These are phyloP conservation scores for Chorisops tibialis DNA, from an alignment of 2,888 invertebrate species.

Conservation along the genomic window DNA sequence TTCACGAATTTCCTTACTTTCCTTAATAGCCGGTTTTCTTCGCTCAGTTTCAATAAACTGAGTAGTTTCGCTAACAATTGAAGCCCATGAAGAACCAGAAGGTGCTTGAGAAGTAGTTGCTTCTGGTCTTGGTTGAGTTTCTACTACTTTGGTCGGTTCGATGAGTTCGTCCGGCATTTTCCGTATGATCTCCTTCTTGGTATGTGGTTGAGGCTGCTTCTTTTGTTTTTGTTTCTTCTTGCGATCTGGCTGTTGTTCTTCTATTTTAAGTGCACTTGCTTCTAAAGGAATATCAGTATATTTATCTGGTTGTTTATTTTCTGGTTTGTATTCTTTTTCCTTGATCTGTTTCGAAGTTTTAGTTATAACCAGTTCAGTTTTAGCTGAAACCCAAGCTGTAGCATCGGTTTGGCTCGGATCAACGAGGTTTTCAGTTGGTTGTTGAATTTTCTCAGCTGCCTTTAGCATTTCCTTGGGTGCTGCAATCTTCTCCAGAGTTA, in stretches of 20 bases:
- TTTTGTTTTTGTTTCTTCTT: too few species aligned
- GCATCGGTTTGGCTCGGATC: too few species aligned
- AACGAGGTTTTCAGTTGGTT: too few species aligned
- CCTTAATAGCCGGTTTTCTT: conserved; percentile 48
- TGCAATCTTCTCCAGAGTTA: background rate
- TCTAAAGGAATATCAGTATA: conserved; percentile 35
- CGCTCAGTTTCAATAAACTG: conserved; percentile 42
- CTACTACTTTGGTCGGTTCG: conserved; percentile 40
- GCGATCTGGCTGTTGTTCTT: too few species aligned
- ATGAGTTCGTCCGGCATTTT: conserved; percentile 2
- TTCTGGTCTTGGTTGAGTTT: conserved; percentile 43
- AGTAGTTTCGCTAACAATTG: background rate
- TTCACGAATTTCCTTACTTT: conserved; percentile 26
- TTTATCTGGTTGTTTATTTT: background rate
- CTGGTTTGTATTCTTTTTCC: too few species aligned
- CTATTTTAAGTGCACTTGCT: too few species aligned
- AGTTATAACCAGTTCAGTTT: too few species aligned
- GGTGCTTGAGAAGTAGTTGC: conserved; percentile 42
- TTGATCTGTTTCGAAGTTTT: too few species aligned
- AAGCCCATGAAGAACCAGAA: conserved; percentile 38
- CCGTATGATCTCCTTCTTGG: too few species aligned
- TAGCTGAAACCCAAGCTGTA: too few species aligned
- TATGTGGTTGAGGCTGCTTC: too few species aligned
- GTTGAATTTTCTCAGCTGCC: conserved; percentile 32
- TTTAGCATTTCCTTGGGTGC: background rate